phyloP scores from a whole-genome alignment of 1,140 invertebrate species.

The Drosophila biarmipes region DNA sequence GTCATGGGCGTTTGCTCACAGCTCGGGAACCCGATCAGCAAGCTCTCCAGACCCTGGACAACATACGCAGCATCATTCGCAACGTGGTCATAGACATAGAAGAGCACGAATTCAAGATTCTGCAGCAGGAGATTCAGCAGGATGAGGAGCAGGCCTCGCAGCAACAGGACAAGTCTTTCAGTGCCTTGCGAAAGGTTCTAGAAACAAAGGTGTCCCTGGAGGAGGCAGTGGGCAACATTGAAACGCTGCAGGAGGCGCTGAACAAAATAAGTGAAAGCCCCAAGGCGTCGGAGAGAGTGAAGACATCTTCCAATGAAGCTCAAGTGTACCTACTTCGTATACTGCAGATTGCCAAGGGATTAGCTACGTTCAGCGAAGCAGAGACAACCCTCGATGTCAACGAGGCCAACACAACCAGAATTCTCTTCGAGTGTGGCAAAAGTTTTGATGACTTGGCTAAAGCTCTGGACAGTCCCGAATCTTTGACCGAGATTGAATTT shows the following conservation, averaged over 20 bases:
- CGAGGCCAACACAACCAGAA: conserved; percentile 56
- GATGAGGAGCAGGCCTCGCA: conserved; percentile 66
- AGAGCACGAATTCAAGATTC: conserved; percentile 73
- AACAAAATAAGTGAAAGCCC: conserved; percentile 55
- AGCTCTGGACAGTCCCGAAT: conserved; percentile 36
- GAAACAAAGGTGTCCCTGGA: conserved; percentile 72
- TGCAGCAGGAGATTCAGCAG: conserved; percentile 74
- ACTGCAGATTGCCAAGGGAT: conserved; percentile 60
- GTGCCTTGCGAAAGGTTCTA: conserved; percentile 65
- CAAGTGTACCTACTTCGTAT: conserved; percentile 57
- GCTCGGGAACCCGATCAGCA: conserved; percentile 57
- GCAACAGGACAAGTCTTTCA: conserved; percentile 73
- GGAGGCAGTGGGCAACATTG: conserved; percentile 62
- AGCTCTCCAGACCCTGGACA: conserved; percentile 56
- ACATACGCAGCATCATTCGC: conserved; percentile 70
- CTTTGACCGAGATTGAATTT: conserved; percentile 40
- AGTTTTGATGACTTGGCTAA: conserved; percentile 66
- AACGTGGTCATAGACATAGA: conserved; percentile 78
- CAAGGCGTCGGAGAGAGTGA: conserved; percentile 21
- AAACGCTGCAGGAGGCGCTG: conserved; percentile 56
- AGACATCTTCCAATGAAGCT: conserved; percentile 56
- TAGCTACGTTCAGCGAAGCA: conserved; percentile 62
- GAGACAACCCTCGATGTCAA: conserved; percentile 55
- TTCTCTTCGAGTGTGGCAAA: conserved; percentile 64
- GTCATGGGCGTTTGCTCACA: conserved; percentile 59